Evolutionary conservation across 2,888 invertebrate species (phyloP), one percentile per base, ranked within the genome.

Genomic region (Imbricaverruca yamaguchii): DNA sequence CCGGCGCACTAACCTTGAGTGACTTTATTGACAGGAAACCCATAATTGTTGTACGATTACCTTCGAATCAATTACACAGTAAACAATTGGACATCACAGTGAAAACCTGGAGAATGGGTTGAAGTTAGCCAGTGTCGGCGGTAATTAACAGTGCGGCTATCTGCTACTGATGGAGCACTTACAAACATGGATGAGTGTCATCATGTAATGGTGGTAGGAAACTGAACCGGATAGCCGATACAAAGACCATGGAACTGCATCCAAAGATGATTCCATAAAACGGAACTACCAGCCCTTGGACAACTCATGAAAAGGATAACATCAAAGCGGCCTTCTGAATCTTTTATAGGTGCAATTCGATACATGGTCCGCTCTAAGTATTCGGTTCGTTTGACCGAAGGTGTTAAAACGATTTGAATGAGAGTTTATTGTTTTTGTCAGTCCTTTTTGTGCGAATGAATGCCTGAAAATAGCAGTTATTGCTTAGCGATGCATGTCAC

Each of bases 401-500:
- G 67, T 67, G 67, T 67, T 67, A 67, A 67, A 67, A 67, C 10
- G 25, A 25, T 67, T n/a, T 67, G 67, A 67, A 67, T 67, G 67
- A 13, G 13, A 8, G 13, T 67, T 67, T 67, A 67, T 13, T 67
- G 67, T 25, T 4, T 61, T 18, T 18, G 18, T 61, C 4, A 15
- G 18, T 15, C 18, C 61, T 61, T 18, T 61, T 15, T 61, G 8
- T 13, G 18, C 61, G 61, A 18, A 15, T 15, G 61, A 15, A 61
- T 18, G 61, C 8, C 7, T 61, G 61, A 61, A 18, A 61, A 61
- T 18, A 61, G 18, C 18, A 18, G 61, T 15, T 18, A 7, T 61
- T 61, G 3, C 18, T 61, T 15, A 18, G 13, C 18, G 18, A 61
- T 39, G 39, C 39, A 39, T 39, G 39, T 39, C 39, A 39, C 2